phyloP scores from a whole-genome alignment of 2,888 invertebrate species.

The Trichopria drosophilae region DNA sequence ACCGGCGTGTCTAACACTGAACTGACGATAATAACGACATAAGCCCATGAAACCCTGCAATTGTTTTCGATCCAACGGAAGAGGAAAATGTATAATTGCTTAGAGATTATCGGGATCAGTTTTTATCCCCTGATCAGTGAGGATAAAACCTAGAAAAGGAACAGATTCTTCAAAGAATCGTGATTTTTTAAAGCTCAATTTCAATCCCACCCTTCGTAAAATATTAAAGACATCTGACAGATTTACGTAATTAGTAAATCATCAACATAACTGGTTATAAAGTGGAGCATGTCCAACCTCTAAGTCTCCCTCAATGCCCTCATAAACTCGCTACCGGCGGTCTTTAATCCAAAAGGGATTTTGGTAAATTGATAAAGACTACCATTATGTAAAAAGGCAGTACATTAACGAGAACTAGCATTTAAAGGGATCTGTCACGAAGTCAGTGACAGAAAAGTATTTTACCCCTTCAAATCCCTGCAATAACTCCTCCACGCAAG shows the following conservation, averaged over 20 bases:
- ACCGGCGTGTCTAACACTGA: not conserved
- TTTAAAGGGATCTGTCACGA: constrained; percentile 27
- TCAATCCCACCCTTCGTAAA: not conserved
- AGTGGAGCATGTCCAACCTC: constrained; percentile 34
- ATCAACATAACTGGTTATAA: constrained; percentile 37
- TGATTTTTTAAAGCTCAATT: constrained; percentile 2
- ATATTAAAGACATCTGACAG: constrained; percentile 24
- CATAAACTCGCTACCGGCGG: constrained; percentile 39
- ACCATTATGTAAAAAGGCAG: too few species aligned
- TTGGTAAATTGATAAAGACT: constrained; percentile 31
- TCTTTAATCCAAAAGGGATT: too few species aligned
- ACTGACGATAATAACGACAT: constrained; percentile 4
- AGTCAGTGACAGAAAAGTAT: constrained; percentile 32
- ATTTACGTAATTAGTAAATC: constrained; percentile 16
- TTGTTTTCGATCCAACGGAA: not conserved
- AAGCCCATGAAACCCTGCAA: constrained; percentile 4
- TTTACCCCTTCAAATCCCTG: constrained; percentile 27
- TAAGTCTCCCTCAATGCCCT: constrained; percentile 34
- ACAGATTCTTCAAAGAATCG: not conserved
- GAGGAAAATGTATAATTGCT: not conserved
- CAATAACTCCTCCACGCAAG: constrained; percentile 31
- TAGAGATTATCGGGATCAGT: too few species aligned
- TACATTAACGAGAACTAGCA: constrained; percentile 20
- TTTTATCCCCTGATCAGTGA: too few species aligned
- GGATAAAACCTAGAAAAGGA: not conserved